These are phyloP conservation scores for silkworm (Bombyx mori) DNA, from an alignment of 1,140 invertebrate genomes.

Conservation along the genomic window DNA sequence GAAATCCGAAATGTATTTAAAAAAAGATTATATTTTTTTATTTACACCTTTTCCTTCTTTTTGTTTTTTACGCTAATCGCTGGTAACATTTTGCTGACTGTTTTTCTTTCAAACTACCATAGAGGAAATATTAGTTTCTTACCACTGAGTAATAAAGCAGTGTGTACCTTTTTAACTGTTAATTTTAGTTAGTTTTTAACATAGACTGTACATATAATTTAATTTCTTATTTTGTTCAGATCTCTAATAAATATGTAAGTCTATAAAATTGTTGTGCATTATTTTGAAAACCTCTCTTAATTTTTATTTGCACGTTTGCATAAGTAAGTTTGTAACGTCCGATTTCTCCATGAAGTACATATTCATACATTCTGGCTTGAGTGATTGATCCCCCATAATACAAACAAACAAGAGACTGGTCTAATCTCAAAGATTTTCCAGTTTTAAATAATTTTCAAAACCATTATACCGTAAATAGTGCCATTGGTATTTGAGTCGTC, in stretches of 20 bases:
- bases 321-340: too few species aligned
- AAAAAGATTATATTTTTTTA: constrained; percentile 41
- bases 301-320: not conserved
- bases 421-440: too few species aligned
- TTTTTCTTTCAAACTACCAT: not conserved
- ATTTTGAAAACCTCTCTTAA: not conserved
- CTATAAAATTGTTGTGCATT: constrained; percentile 24
- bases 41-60: constrained; percentile 24
- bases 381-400: too few species aligned
- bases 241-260: constrained; percentile 72
- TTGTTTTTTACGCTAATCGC: constrained; percentile 7
- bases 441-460: too few species aligned
- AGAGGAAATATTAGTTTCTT: not conserved
- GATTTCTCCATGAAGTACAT: too few species aligned
- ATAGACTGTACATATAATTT: constrained; percentile 71
- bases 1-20: constrained; percentile 43
- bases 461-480: too few species aligned
- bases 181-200: constrained; percentile 68
- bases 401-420: too few species aligned
- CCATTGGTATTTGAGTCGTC: too few species aligned
- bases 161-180: constrained; percentile 68
- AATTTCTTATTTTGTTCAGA: constrained; percentile 71
- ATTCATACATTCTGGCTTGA: too few species aligned
- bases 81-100: constrained; percentile 11
- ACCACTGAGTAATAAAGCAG: constrained; percentile 48